These are phyloP conservation scores for Nasonia giraulti DNA, from an alignment of 1,140 invertebrate species.

Conservation along the genomic window DNA sequence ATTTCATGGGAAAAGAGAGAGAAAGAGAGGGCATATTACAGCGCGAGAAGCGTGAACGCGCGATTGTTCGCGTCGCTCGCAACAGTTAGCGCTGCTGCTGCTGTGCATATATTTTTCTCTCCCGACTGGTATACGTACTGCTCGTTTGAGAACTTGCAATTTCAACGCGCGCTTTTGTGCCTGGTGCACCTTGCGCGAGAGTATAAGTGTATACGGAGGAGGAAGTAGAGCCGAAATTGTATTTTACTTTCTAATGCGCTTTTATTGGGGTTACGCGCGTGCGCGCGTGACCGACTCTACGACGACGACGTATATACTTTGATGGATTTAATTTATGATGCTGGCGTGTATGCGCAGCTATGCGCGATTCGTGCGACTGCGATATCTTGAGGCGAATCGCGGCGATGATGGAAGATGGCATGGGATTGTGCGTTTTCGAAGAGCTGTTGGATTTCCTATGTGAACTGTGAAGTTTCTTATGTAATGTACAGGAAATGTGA, in stretches of 20 bases:
- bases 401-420: too few species aligned
- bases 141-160: conserved; percentile 24
- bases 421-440: neutral
- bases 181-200: neutral
- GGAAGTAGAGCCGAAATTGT: conserved; percentile 19
- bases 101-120: neutral
- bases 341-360: too few species aligned
- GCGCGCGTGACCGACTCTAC: too few species aligned
- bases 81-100: conserved; percentile 3
- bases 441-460: neutral
- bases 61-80: conserved; percentile 13
- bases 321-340: neutral
- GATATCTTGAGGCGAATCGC: neutral
- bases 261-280: conserved; percentile 5
- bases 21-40: neutral
- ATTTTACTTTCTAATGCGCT: conserved; percentile 31
- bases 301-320: neutral
- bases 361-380: neutral
- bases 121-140: neutral
- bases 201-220: neutral
- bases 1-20: conserved; percentile 51
- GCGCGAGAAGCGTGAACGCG: conserved; percentile 36
- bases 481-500: too few species aligned
- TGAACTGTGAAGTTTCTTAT: neutral
- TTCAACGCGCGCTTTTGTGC: conserved; percentile 12